Percentiles rank a stretch among this genome's conserved stretches.
Evolutionary conservation across 2,888 invertebrate species (phyloP).

Genomic region (Drosophila mimica): DNA sequence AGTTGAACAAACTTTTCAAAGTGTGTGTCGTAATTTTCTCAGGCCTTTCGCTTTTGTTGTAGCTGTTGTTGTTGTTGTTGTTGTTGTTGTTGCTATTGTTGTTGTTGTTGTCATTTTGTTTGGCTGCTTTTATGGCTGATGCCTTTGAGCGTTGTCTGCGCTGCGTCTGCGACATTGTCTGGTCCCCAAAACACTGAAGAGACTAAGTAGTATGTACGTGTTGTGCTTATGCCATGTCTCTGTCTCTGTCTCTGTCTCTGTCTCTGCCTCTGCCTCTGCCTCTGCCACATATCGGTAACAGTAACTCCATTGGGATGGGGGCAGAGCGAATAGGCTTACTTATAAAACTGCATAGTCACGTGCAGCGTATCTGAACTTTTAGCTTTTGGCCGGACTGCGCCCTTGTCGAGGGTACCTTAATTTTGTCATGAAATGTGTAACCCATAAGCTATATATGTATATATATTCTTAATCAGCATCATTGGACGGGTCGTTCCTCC

Average conservation of each 20-base stretch:
- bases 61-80: constrained; percentile 1
- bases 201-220: constrained; percentile 19
- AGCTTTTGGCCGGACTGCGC: neutral
- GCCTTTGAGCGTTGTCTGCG: constrained; percentile 48
- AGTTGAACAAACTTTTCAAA: constrained; percentile 51
- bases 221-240: constrained; percentile 5
- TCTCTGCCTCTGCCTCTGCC: neutral
- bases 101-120: constrained; percentile 26
- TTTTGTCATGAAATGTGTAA: neutral
- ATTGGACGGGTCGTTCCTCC: neutral
- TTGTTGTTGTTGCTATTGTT: neutral
- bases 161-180: constrained; percentile 60
- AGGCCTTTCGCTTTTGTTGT: constrained; percentile 31
- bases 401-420: neutral
- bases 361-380: constrained; percentile 57
- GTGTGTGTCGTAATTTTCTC: constrained; percentile 43
- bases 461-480: neutral
- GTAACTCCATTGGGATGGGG: constrained; percentile 6
- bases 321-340: constrained; percentile 26
- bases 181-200: constrained; percentile 20
- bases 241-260: too few species aligned
- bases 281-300: constrained; percentile 23
- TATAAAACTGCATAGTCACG: constrained; percentile 61
- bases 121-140: constrained; percentile 40
- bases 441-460: neutral